A percentile compares a stretch with the other conserved stretches of the same genome.
phyloP scores from a whole-genome alignment of 2,888 invertebrate genomes.

The Scaptomyza parva region DNA sequence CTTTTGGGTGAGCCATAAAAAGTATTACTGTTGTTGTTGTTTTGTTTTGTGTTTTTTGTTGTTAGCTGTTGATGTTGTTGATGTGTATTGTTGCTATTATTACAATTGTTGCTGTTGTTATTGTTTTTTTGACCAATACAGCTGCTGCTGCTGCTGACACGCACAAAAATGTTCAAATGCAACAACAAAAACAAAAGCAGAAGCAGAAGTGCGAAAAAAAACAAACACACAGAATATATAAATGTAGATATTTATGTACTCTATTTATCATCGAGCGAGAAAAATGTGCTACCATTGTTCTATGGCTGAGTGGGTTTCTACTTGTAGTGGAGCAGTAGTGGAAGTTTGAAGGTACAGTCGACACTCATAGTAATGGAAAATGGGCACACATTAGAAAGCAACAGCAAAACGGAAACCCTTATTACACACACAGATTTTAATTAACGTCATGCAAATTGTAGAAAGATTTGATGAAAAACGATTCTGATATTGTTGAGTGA shows the following conservation, averaged over 20 bases:
- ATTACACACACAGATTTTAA: slow-evolving; percentile 28
- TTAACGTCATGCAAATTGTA: slow-evolving; percentile 15
- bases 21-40: slow-evolving; percentile 61
- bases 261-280: slow-evolving; percentile 44
- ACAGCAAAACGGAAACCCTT: slow-evolving; percentile 1
- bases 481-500: slow-evolving; percentile 25
- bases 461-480: background rate
- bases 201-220: slow-evolving; percentile 49
- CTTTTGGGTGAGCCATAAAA: slow-evolving; percentile 54
- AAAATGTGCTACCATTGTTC: slow-evolving; percentile 50
- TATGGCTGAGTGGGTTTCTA: slow-evolving; percentile 43
- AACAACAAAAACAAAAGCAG: slow-evolving; percentile 36
- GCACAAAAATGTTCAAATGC: slow-evolving; percentile 73
- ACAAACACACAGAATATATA: slow-evolving; percentile 13
- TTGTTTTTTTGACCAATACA: slow-evolving; percentile 56
- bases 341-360: slow-evolving; percentile 1
- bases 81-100: slow-evolving; percentile 63
- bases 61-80: slow-evolving; percentile 23
- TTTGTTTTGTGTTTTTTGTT: slow-evolving; percentile 54
- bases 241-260: slow-evolving; percentile 31
- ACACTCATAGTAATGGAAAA: background rate
- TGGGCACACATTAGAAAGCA: slow-evolving; percentile 18
- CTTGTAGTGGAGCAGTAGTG: too few species aligned
- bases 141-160: slow-evolving; percentile 77
- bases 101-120: slow-evolving; percentile 60